Evolutionary conservation across 1,140 invertebrate species (phyloP).

Genomic region (Zaprionus gabonicus): DNA sequence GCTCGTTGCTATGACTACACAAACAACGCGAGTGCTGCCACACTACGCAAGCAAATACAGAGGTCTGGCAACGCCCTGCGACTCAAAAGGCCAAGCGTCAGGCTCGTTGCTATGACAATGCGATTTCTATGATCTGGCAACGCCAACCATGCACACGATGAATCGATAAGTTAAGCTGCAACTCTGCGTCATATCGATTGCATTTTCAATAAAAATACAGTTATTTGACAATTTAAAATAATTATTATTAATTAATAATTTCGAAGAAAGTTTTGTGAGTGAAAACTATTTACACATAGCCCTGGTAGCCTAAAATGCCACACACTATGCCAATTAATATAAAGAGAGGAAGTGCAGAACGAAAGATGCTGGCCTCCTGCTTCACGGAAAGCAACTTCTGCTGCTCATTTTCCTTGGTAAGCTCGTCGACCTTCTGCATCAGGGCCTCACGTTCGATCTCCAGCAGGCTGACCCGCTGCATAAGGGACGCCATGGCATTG

Average conservation of each 20-base stretch:
- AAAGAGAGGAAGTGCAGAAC: not conserved
- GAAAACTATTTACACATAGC: not conserved
- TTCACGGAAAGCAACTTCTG: not conserved
- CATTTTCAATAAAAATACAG: not conserved
- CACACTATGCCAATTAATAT: not conserved
- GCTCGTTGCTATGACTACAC: conserved; percentile 16
- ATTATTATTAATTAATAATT: not conserved
- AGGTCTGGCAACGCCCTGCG: not conserved
- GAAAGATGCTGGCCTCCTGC: not conserved
- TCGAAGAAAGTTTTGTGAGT: not conserved
- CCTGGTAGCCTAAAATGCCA: not conserved
- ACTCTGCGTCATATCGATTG: not conserved
- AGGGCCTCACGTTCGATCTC: conserved; percentile 36
- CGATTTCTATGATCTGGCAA: not conserved
- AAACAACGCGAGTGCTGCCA: conserved; percentile 9
- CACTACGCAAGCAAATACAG: not conserved
- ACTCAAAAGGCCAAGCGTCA: not conserved
- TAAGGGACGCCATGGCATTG: conserved; percentile 16
- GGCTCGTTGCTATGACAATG: not conserved
- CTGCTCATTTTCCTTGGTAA: conserved; percentile 18
- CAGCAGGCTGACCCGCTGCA: conserved; percentile 33
- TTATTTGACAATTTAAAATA: not conserved
- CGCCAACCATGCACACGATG: not conserved
- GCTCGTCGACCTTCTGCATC: conserved; percentile 18
- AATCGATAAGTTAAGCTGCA: not conserved